phyloP scores from a whole-genome alignment of 2,113 vertebrate genomes.

The Bos indicus region DNA sequence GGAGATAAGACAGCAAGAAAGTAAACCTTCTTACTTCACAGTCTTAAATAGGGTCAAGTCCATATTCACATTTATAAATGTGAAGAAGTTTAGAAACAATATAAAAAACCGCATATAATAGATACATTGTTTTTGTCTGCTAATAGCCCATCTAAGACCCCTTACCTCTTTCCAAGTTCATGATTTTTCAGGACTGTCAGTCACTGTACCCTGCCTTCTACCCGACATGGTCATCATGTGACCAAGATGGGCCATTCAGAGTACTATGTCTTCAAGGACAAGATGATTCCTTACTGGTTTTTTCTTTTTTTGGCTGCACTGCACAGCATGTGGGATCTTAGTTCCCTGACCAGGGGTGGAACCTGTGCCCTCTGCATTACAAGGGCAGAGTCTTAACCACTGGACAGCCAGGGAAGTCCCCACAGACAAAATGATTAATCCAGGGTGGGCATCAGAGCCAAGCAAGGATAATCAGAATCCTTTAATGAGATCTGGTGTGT shows the following conservation, averaged over 20 bases:
- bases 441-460: not conserved
- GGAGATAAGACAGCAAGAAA: not conserved
- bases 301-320: not conserved
- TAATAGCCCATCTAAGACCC: not conserved
- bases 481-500: not conserved
- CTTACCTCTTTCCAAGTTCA: not conserved
- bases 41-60: not conserved
- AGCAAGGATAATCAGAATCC: not conserved
- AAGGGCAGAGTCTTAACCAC: not conserved
- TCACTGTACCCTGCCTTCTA: rapidly evolving
- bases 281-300: not conserved
- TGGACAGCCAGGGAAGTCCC: not conserved
- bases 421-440: not conserved
- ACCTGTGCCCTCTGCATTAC: not conserved
- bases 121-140: not conserved
- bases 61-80: not conserved
- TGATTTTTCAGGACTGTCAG: not conserved
- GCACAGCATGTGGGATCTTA: not conserved
- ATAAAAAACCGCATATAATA: not conserved
- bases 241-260: not conserved
- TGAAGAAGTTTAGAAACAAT: not conserved
- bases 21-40: not conserved
- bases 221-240: not conserved
- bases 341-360: not conserved
- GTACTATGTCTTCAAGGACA: not conserved